Base-by-base conservation (phyloP, 2,113 vertebrate species). In the Pampusana beccarii region DNA sequence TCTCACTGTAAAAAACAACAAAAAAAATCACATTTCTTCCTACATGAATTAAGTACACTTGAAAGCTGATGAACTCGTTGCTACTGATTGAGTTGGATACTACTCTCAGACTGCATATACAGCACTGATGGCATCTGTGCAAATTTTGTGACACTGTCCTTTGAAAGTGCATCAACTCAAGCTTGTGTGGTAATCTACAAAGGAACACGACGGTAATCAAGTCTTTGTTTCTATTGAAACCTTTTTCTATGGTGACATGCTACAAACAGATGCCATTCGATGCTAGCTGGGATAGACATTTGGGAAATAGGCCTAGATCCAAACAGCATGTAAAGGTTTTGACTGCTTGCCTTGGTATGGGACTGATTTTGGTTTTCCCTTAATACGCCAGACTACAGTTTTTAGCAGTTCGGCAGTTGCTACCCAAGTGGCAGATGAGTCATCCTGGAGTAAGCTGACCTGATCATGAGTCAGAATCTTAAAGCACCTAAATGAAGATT, bases 401-500 rank as follows among this genome's bases (percentile, higher is more conserved):
- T 91, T 95, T 69, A 92, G 34, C 33, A 25, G 34, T 84, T 81
- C 16, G 40, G 80, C 73, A 65, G 6, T 36, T 92, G 61, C 77
- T 84, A 53, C 67, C 92, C 64, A 62, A 78, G 65, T 71, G 48
- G 60, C 69, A 93, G 61, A 34, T 95, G 95, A 93, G 53, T 97
- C 94, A 89, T 92, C 34, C 31, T 21, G 16, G 73, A 85, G 57
- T 56, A 86, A 95, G 29, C 10, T 91, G 89, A 95, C 89, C 19
- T 2, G 38, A 66, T 89, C 69, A n/a, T 97, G 93, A 95, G 61
- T 95, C 93, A 93, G 86, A 93, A 92, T 93, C 69, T 34, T 84
- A 75, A 84, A 54, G 53, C 44, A 69, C 66, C 67, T 61, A 53
- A 88, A 66, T 12, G 13, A 73, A 74, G 19, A 69, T 86, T 81